Evolutionary conservation across 2,888 invertebrate species (phyloP), one percentile per base, ranked within the genome.

Genomic region (Romanomermis culicivorax): DNA sequence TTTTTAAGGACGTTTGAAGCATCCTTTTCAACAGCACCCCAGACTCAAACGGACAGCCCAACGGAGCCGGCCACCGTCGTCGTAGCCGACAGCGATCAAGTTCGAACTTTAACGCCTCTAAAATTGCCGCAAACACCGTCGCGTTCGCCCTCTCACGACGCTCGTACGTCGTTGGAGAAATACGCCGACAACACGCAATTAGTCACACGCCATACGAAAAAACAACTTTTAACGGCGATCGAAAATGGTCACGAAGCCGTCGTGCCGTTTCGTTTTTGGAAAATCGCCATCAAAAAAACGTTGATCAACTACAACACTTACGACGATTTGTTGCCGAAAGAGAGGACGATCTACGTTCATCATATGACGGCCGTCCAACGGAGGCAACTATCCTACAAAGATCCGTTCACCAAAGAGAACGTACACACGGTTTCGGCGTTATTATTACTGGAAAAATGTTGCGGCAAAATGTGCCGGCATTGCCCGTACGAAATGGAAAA

Each of bases 401-500:
- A 54, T 43, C 29, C 29, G 3, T 27, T 52, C 3, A 54, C 50
- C 4, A 30, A 30, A 2, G 4, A 23, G 2, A 25, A 54, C n/a
- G 50, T 54, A 17, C n/a, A 3, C 11, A 54, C 54, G 11, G 30
- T 27, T 4, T 17, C 27, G 24, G 25, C 51, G 25, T 25, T 52
- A 23, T 11, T 54, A 17, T 27, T 52, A n/a, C 20, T 11, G 23
- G 54, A 29, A 2, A 7, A 27, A 30, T 54, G 54, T 52, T 54
- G 54, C 50, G 54, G 54, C 2, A 54, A 51, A 23, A 29, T 3
- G 4, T 54, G 54, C 25, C 4, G 54, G 43, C 54, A 54, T 52
- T 54, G 54, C 27, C 54, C 54, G 4, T 54, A 54, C 29, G 29
- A 52, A 23, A 29, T 30, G 29, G 49, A 25, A 3, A 54, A 54